Conservation (phyloP, 2,797 vertebrate genomes). For the Gymnoscopelus microlampas region DNA sequence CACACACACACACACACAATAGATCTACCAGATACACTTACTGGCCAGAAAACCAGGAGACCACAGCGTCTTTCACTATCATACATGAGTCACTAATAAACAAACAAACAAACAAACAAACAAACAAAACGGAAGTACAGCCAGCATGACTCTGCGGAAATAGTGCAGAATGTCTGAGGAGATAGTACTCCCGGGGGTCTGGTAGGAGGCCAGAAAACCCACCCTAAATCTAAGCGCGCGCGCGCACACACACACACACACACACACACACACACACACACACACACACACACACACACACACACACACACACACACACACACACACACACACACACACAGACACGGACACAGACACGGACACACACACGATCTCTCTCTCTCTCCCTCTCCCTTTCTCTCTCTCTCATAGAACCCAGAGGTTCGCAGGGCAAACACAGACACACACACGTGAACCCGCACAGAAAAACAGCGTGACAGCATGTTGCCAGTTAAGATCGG, state of each 20-base stretch:
- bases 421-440: too few relatives aligned
- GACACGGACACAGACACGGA: background rate
- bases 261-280: background rate
- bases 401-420: too few relatives aligned
- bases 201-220: slow-evolving; percentile 8
- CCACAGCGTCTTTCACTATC: slow-evolving; percentile 37
- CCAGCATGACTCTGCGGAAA: slow-evolving; percentile 38
- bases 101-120: slow-evolving; percentile 33
- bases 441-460: too few relatives aligned
- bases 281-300: background rate
- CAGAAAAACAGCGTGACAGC: too few relatives aligned
- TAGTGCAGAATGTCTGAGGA: slow-evolving; percentile 37
- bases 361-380: background rate
- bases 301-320: slow-evolving; percentile 1
- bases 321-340: background rate
- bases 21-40: slow-evolving; percentile 10
- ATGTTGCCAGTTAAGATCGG: too few relatives aligned
- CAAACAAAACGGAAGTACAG: background rate
- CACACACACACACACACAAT: slow-evolving; percentile 27
- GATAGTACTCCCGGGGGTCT: slow-evolving; percentile 29
- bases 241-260: background rate
- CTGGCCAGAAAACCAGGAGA: slow-evolving; percentile 17
- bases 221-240: background rate
- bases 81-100: slow-evolving; percentile 44
- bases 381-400: background rate